Percentiles rank a stretch among this genome's conserved stretches.
These are phyloP conservation scores for Lepidothrix coronata DNA, from an alignment of 2,113 vertebrate species.

Conservation along the genomic window DNA sequence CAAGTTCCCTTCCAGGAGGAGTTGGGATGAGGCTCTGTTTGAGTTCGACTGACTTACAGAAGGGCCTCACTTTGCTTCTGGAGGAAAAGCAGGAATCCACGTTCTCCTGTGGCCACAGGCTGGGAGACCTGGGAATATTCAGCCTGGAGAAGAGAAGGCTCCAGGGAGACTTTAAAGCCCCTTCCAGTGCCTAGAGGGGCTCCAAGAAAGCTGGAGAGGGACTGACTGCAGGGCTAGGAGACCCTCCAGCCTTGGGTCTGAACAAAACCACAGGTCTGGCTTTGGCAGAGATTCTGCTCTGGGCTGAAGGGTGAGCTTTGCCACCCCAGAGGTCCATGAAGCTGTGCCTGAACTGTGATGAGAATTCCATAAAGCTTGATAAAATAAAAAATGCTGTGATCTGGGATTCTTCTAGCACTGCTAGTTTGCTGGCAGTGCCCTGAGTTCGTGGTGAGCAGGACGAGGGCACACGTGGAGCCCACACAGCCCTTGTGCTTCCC, in stretches of 20 bases:
- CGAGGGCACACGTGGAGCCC: background rate
- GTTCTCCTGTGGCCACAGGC: background rate
- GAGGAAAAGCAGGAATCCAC: background rate
- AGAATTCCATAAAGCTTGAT: background rate
- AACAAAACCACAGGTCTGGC: background rate
- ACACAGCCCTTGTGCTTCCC: background rate
- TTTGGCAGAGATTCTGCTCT: background rate
- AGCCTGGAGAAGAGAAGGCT: background rate
- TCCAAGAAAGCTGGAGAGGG: background rate
- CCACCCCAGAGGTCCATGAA: background rate
- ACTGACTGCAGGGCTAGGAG: background rate
- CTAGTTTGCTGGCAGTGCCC: background rate
- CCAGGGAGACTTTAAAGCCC: background rate
- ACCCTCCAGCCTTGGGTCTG: background rate
- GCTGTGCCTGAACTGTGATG: background rate
- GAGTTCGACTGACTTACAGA: background rate
- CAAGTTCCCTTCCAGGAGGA: background rate
- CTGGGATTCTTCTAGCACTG: background rate
- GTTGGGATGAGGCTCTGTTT: background rate
- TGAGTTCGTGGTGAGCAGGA: background rate
- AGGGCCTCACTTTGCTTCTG: background rate
- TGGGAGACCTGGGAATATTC: background rate
- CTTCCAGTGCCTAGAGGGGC: rapidly evolving
- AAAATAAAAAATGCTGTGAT: background rate
- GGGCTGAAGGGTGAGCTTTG: background rate